Evolutionary conservation across 2,797 vertebrate species (phyloP), one percentile per base, ranked within the genome.

Genomic region (Sebastes alutus): DNA sequence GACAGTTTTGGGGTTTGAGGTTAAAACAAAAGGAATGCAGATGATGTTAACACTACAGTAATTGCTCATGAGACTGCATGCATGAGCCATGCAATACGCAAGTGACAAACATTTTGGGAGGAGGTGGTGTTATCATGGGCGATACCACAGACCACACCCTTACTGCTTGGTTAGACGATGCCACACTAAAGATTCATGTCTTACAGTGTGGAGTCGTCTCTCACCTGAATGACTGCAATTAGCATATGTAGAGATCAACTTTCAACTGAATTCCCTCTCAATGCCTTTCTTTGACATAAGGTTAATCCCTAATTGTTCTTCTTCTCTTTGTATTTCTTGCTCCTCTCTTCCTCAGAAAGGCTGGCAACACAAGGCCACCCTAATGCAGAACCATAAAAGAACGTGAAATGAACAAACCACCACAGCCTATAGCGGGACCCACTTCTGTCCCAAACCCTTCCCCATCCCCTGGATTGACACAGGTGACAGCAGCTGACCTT

Each of bases 381-480:
- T 96, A 95, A 99, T 99, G 98, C 96, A 96, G 97, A 97, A 97
- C 96, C 96, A 97, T 94, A 96, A 96, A 97, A 97, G 96, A 97
- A 97, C 96, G 96, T 99, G 98, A 99, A 98, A 99, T 99, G 98
- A 99, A 98, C 96, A 99, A 99, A 97, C 97, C 98, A 95, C 97
- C 98, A 94, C 98, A 99, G 96, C 96, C 98, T 97, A 97, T 99
- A 97, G 96, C 97, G 97, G 97, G 97, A 97, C 96, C 97, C 92
- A 94, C 96, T 78, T 95, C 97, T 91, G 96, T 97, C 97, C 97
- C 98, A 90, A 98, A 97, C 95, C 98, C 96, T 72, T 94, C 98
- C 96, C 97, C 97, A 76, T 99, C 98, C 94, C 98, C 98, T 20
- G 98, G 98, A 98, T 94, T 99, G 91, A 96, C 97, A 91, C 97